Evolutionary conservation across 2,888 invertebrate species (phyloP), one percentile per base, ranked within the genome.

Genomic region (Notodonta dromedarius): DNA sequence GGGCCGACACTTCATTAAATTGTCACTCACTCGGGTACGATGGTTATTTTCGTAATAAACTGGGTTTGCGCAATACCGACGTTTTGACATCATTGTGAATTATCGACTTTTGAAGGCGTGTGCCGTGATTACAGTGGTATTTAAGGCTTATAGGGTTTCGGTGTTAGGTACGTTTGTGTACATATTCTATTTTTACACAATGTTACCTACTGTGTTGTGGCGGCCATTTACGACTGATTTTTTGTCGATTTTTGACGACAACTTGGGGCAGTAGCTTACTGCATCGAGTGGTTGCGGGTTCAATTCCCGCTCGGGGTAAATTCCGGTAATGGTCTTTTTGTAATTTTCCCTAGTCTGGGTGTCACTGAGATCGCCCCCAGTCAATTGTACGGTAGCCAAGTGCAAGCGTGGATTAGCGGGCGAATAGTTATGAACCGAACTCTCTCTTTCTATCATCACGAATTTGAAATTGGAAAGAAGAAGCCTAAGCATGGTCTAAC

Each of bases 1-100:
- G 83, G 79, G 63, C 83, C 81, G 85, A 86, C 86, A 89, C 86
- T 91, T 91, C 89, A 90, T 91, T 91, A 90, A 87, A 90, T 89
- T 91, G 90, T 91, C 91, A 91, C 89, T 91, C 90, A 90, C 69
- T 74, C 71, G 68, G 76, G 1, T 67, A 60, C 61, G 78, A 77
- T 74, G 78, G 71, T 77, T 79, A 78, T 83, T 84, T 84, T 82
- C 75, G 79, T 83, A 85, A 85, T 82, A 78, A 75, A 77, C 72
- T 77, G 62, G 59, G 69, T 69, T 85, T 80, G 76, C 73, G 82
- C 78, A 80, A 83, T 73, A 71, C 66, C 59, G 71, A 74, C 71
- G 71, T 76, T 83, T 76, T 76, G 81, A 82, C 71, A 71, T 66
- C 63, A 70, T 65, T 78, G 77, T 83, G 77, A 83, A 76, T 81